Base-by-base conservation (phyloP, 2,113 vertebrate species). In the Labrus mixtus region DNA sequence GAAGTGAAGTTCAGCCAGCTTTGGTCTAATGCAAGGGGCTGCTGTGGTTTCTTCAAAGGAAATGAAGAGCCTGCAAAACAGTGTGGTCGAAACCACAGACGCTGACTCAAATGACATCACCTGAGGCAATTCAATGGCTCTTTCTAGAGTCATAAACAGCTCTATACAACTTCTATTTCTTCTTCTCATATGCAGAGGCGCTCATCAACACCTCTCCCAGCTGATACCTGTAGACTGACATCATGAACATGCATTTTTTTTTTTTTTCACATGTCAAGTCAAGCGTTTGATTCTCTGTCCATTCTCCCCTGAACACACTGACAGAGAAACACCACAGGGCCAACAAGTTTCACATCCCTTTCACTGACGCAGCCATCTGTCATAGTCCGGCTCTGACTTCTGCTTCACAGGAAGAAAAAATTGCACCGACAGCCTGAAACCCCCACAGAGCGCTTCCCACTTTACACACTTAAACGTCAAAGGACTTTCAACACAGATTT, bases 321-420 rank as follows among this genome's bases (percentile, higher is more conserved):
- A 79, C 65, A 57, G 73, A 77, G 59, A 82, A 76, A 48, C 46
- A 8, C 46, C 60, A 58, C 39, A 69, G 53, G 67, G 48, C 29
- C 0, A 25, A 79, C 69, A 65, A 25, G 23, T 50, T n/a, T 55
- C 37, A 29, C 1, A 48, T 45, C 3, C 78, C 48, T 45, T 61
- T 41, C 64, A 33, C 68, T 61, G 10, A 29, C 15, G 10, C 57
- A 23, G 53, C 82, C 84, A 87, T 85, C 85, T 74, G 80, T 87
- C 73, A 46, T 39, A 23, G 68, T 66, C 56, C 15, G 22, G 23
- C 71, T 77, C 20, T 19, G 67, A 59, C 65, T 68, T 80, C 73
- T 17, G 59, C 55, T 78, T 57, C 78, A 37, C 45, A 10, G 16
- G 73, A 68, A n/a, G 36, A 51, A 45, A 17, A 57, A 65, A 16